Evolutionary conservation across 2,113 vertebrate genomes (phyloP).

Genomic region (Brachirus orientalis): DNA sequence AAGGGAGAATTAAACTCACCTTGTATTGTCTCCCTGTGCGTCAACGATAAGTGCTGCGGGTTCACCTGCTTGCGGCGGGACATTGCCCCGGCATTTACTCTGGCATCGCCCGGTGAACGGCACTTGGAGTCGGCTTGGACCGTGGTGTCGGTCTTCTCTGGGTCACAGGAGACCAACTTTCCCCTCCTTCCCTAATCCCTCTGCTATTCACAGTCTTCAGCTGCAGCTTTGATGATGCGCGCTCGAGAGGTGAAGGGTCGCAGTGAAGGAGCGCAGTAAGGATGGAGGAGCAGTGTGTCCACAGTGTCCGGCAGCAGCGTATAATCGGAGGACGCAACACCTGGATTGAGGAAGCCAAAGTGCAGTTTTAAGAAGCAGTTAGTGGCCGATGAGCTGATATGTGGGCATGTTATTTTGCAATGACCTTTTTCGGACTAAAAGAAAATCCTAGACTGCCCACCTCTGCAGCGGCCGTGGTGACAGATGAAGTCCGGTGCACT

Average conservation of each 20-base stretch:
- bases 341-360: conserved; percentile 67
- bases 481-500: conserved; percentile 54
- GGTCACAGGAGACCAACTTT: conserved; percentile 65
- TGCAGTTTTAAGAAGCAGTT: conserved; percentile 46
- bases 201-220: conserved; percentile 32
- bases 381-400: conserved; percentile 14
- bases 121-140: conserved; percentile 85
- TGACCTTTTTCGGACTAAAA: conserved; percentile 32
- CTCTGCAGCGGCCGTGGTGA: conserved; percentile 63
- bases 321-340: conserved; percentile 54
- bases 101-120: conserved; percentile 98
- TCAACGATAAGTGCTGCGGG: conserved; percentile 96
- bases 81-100: conserved; percentile 99
- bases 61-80: conserved; percentile 99
- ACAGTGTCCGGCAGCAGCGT: conserved; percentile 58
- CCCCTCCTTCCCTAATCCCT: conserved; percentile 44
- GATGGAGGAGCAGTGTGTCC: conserved; percentile 52
- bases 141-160: conserved; percentile 79
- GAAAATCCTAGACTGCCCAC: conserved; percentile 65
- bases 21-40: conserved; percentile 93
- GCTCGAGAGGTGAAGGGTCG: conserved; percentile 34
- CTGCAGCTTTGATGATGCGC: conserved; percentile 45
- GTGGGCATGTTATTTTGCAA: conserved; percentile 33
- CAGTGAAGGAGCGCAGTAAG: conserved; percentile 31
- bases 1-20: conserved; percentile 83